Conservation (phyloP, 2,113 vertebrate species). For the Eulemur macaco region DNA sequence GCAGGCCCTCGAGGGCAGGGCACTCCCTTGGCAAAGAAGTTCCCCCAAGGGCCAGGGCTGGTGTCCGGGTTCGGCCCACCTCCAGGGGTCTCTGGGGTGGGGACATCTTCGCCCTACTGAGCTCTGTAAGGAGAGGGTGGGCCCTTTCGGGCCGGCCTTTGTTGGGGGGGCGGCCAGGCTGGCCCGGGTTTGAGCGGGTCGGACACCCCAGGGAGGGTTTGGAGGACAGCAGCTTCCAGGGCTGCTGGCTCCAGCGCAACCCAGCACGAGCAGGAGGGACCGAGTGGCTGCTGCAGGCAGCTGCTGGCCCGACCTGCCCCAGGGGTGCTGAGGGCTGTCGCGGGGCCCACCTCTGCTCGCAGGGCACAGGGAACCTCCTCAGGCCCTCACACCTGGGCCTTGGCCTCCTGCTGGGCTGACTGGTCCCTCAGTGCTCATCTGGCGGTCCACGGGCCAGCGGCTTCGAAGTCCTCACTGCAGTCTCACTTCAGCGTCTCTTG, state of each 20-base stretch:
- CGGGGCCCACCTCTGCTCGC: rapidly evolving
- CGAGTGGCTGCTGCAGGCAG: background rate
- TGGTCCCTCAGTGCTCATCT: background rate
- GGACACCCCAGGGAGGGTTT: background rate
- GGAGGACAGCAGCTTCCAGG: background rate
- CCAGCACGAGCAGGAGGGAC: rapidly evolving
- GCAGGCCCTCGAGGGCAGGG: background rate
- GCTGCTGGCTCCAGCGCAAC: rapidly evolving
- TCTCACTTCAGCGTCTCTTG: background rate
- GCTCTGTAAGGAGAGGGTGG: background rate
- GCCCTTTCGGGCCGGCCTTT: background rate
- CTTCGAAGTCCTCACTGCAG: rapidly evolving
- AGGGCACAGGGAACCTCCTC: background rate
- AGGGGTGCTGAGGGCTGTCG: rapidly evolving
- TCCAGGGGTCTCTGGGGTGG: background rate
- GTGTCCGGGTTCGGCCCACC: background rate
- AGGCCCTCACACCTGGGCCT: no score
- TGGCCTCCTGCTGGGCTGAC: background rate
- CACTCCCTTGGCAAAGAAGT: background rate
- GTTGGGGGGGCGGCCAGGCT: background rate
- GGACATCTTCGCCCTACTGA: no score
- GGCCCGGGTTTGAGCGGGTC: rapidly evolving
- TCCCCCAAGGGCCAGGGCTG: rapidly evolving
- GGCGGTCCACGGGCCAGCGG: rapidly evolving
- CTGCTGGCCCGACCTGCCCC: background rate